Base-by-base conservation (phyloP, 2,888 invertebrate genomes). In the Perdita meconis region DNA sequence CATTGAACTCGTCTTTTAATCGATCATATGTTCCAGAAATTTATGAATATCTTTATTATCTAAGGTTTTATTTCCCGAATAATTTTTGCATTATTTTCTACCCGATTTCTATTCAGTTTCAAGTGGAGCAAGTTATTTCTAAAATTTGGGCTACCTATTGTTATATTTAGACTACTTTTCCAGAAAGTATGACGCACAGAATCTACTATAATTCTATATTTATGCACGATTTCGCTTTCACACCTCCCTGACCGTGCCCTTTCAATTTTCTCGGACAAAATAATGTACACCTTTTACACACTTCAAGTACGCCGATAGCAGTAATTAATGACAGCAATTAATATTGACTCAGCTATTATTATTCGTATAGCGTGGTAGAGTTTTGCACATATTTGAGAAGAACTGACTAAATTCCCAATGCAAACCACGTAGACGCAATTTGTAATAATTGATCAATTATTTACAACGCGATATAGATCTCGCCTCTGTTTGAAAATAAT, bases 281-380 rank as follows among this genome's bases (percentile, higher is more conserved):
- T 30, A 26, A 44, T 13, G 24, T n/a, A 30, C 3, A 24, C n/a
- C 44, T 16, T 57, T 59, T 51, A 40, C 44, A 55, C 59, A 44
- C 36, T 34, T 36, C 38, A 19, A 4, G n/a, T 40, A 16, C 55
- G 60, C 26, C 44, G 30, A 53, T 42, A n/a, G 34, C 42, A 1
- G 44, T n/a, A 59, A 71, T 67, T 59, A 71, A 51, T 42, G 57
- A 42, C 56, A 10, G 42, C n/a, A 63, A 61, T 71, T 71, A 57
- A 71, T 44, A 34, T 19, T 22, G n/a, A 40, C 44, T 63, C 42
- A 42, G 57, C 44, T 34, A 38, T 12, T 53, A 36, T 63, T 72
- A 63, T 38, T 72, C 57, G 53, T 53, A 36, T 34, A 40, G 16
- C 12, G 8, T 16, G 19, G 24, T 36, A 63, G 57, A 72, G 50